Conservation (phyloP, 2,888 invertebrate genomes). For the Hecatera dysodea region DNA sequence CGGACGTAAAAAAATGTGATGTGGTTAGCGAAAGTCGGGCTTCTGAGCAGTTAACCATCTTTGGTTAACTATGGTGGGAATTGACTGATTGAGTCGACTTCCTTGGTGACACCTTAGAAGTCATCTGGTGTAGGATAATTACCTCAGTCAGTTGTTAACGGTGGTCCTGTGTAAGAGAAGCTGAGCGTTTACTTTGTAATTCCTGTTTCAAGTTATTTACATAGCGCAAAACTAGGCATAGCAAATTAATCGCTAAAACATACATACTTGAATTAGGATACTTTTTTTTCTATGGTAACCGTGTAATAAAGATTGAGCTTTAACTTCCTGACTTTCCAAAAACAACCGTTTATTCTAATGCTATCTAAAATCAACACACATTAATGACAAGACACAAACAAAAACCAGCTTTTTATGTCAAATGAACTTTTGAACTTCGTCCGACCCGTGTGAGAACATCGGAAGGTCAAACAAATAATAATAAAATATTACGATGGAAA, state of each 20-base stretch:
- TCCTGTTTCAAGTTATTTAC: not conserved
- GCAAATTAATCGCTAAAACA: not conserved
- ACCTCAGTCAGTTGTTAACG: not conserved
- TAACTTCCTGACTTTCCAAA: not conserved
- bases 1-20: slow-evolving; percentile 32
- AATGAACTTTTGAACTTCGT: slow-evolving; percentile 51
- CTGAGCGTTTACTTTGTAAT: not conserved
- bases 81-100: slow-evolving; percentile 30
- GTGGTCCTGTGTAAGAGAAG: not conserved
- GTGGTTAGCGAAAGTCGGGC: slow-evolving; percentile 18
- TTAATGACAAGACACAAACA: not conserved
- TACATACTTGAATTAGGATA: not conserved
- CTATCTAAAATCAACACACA: slow-evolving; percentile 4
- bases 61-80: slow-evolving; percentile 16
- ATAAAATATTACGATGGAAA: slow-evolving; percentile 39
- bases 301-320: not conserved
- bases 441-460: slow-evolving; percentile 46
- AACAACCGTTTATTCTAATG: not conserved
- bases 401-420: slow-evolving; percentile 9
- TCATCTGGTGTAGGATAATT: slow-evolving; percentile 11
- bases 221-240: not conserved
- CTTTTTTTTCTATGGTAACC: not conserved
- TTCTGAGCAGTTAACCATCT: slow-evolving; percentile 28
- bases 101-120: slow-evolving; percentile 11
- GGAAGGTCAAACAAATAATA: slow-evolving; percentile 43